Evolutionary conservation across 2,888 invertebrate species (phyloP).

Genomic region (Eilema griseolum): DNA sequence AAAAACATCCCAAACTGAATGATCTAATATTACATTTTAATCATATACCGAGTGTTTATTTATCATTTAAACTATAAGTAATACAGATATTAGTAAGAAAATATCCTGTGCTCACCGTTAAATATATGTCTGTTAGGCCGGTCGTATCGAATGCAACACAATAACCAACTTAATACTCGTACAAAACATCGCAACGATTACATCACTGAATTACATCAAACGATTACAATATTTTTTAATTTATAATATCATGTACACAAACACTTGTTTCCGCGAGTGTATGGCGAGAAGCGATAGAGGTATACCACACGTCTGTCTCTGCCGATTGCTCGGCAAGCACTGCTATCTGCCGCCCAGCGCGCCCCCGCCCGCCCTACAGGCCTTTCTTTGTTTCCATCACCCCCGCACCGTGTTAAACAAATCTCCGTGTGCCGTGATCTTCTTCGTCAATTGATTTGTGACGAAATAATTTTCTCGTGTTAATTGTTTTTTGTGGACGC

Average conservation of each 20-base stretch:
- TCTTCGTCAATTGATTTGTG: slow-evolving; percentile 74
- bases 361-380: slow-evolving; percentile 79
- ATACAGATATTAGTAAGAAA: slow-evolving; percentile 25
- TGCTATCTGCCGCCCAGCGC: slow-evolving; percentile 67
- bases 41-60: background rate
- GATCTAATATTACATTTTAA: background rate
- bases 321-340: slow-evolving; percentile 75
- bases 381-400: slow-evolving; percentile 84
- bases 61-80: background rate
- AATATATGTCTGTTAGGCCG: slow-evolving; percentile 51
- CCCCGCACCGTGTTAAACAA: slow-evolving; percentile 65
- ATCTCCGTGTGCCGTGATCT: slow-evolving; percentile 80
- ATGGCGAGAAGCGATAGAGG: slow-evolving; percentile 40
- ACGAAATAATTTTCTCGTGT: slow-evolving; percentile 51
- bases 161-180: slow-evolving; percentile 39
- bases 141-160: slow-evolving; percentile 47
- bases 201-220: slow-evolving; percentile 39
- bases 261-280: slow-evolving; percentile 62
- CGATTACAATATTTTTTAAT: slow-evolving; percentile 27
- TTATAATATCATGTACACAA: slow-evolving; percentile 57
- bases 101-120: slow-evolving; percentile 56
- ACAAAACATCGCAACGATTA: slow-evolving; percentile 61
- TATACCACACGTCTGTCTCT: slow-evolving; percentile 54
- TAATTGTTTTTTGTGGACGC: slow-evolving; percentile 45
- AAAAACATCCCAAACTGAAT: background rate